Evolutionary conservation across 2,888 invertebrate genomes (phyloP).

Genomic region (Chrysolina oricalcia): DNA sequence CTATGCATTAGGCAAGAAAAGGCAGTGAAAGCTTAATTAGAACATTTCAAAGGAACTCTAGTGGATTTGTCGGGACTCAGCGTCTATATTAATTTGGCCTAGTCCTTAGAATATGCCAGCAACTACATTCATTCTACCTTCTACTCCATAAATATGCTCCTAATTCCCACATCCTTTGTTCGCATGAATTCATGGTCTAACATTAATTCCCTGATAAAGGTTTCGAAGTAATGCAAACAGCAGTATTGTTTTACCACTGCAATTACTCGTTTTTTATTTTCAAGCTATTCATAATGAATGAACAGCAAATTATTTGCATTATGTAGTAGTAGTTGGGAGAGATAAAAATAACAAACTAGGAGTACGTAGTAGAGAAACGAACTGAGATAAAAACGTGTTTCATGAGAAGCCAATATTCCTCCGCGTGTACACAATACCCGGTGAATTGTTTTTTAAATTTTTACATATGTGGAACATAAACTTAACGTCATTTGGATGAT

Average conservation of each 20-base stretch:
- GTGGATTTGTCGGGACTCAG: slow-evolving; percentile 33
- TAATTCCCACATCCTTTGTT: slow-evolving; percentile 36
- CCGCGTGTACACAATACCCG: too few species aligned
- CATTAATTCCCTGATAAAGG: slow-evolving; percentile 10
- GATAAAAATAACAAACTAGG: background rate
- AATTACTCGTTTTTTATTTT: slow-evolving; percentile 23
- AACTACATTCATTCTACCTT: slow-evolving; percentile 38
- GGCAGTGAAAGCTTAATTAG: slow-evolving; percentile 42
- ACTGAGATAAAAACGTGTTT: background rate
- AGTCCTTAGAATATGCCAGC: slow-evolving; percentile 38
- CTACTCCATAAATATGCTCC: slow-evolving; percentile 41
- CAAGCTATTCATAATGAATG: background rate
- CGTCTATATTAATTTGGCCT: slow-evolving; percentile 37
- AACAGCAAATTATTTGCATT: background rate
- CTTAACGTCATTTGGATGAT: too few species aligned
- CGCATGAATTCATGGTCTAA: slow-evolving; percentile 8
- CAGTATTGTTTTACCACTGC: slow-evolving; percentile 19
- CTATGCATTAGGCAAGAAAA: slow-evolving; percentile 40
- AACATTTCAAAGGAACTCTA: slow-evolving; percentile 41
- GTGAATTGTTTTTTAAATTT: too few species aligned
- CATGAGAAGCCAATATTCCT: too few species aligned
- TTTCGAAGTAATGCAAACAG: slow-evolving; percentile 18
- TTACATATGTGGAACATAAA: too few species aligned
- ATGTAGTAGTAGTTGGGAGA: background rate
- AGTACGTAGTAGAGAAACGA: too few species aligned